phyloP scores from a whole-genome alignment of 2,113 vertebrate species.

The Brachyhypopomus gauderio region DNA sequence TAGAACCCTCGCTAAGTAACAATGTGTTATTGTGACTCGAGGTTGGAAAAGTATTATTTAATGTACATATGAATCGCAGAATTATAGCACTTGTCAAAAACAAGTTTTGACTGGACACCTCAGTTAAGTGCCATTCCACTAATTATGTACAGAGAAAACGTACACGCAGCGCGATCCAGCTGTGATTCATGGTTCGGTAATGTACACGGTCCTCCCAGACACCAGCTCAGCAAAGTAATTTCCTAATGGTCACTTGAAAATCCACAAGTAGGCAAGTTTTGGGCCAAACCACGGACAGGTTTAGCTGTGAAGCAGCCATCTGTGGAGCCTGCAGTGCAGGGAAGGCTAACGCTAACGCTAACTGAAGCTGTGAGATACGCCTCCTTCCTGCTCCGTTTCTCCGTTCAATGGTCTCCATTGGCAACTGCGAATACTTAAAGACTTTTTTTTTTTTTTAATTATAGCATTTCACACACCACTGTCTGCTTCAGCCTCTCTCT shows the following conservation, averaged over 20 bases:
- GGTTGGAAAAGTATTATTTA: too few species aligned
- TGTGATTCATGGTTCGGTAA: slow-evolving; percentile 27
- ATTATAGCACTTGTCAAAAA: background rate
- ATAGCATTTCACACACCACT: slow-evolving; percentile 21
- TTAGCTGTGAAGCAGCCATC: background rate
- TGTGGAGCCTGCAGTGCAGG: background rate
- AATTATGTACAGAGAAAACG: slow-evolving; percentile 19
- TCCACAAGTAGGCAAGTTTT: background rate
- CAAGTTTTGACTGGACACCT: slow-evolving; percentile 9
- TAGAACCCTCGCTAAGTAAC: too few species aligned
- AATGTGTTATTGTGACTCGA: too few species aligned
- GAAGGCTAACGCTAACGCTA: background rate
- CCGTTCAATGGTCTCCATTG: slow-evolving; percentile 29
- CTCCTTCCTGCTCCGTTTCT: background rate
- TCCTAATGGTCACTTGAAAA: slow-evolving; percentile 8
- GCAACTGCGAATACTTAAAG: slow-evolving; percentile 8
- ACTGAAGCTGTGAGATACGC: background rate
- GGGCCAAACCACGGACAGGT: background rate
- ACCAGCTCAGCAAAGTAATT: slow-evolving; percentile 14
- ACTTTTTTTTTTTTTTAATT: background rate
- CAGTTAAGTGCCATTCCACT: slow-evolving; percentile 16
- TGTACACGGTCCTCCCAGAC: background rate
- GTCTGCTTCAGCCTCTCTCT: background rate
- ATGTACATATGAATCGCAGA: background rate
- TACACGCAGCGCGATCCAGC: background rate